Base-by-base conservation (phyloP, 1,140 invertebrate species). In the Ips nitidus region DNA sequence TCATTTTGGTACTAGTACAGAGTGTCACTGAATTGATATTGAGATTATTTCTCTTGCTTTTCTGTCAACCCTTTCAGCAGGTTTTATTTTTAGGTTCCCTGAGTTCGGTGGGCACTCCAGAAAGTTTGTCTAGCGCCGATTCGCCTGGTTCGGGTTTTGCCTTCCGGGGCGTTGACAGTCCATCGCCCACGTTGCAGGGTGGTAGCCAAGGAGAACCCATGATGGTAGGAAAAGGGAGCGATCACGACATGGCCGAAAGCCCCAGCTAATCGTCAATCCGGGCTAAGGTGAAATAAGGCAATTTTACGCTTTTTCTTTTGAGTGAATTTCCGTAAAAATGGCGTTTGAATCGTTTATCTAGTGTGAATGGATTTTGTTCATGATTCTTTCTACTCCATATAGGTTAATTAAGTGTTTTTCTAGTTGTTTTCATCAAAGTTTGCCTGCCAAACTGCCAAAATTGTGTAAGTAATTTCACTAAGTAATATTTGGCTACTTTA, bases 51-150 rank as follows among this genome's bases (percentile, higher is more conserved):
- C 22, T 22, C 22, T 22, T 22, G 22, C 22, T 22, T 22, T 22
- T 50, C 47, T 22, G 22, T 22, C 1, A 50, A 50, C 7, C 47
- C 53, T 56, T 38, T 56, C 22, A 37, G 53, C 22, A 38, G 22
- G n/a, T 36, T 56, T 56, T 56, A 7, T 41, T 8, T 55, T 83
- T 86, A 66, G 84, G 84, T 7, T 85, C 84, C 2, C 77, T 87
- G 55, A 85, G 83, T 77, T 86, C 85, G 3, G 82, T 83, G 39
- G 86, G 85, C 41, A 87, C 86, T 8, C 86, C 86, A 0, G 86
- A 87, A 75, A 86, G 85, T 42, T 73, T 87, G 53, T 86, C 85
- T 3, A 87, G 86, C 75, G 84, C 82, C 0, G 86, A 87, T 78
- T 87, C 86, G 2, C 84, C 86, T 42, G 81, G 82, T 65, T 70